Conservation (phyloP, 2,888 invertebrate genomes). For the Branchipolynoe longqiensis region DNA sequence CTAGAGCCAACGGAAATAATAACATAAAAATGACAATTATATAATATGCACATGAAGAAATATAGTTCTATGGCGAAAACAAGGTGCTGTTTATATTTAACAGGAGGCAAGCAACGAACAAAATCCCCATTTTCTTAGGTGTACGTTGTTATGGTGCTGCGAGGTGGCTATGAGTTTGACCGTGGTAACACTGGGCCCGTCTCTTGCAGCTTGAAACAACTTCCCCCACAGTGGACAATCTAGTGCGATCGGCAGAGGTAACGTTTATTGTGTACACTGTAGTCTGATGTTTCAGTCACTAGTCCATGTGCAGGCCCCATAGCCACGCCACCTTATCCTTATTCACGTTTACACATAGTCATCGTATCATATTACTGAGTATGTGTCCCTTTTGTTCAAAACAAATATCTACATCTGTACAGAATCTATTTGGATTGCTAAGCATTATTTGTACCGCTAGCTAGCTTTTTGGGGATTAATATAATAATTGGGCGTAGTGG, state of each 20-base stretch:
- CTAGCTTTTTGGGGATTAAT: too few species aligned
- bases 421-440: constrained; percentile 1
- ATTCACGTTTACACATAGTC: constrained; percentile 20
- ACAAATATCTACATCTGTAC: background rate
- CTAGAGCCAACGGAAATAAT: too few species aligned
- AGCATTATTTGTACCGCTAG: too few species aligned
- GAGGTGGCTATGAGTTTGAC: constrained; percentile 46
- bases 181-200: constrained; percentile 52
- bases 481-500: too few species aligned
- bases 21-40: too few species aligned
- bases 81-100: too few species aligned
- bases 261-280: constrained; percentile 42
- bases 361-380: constrained; percentile 9
- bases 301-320: constrained; percentile 51
- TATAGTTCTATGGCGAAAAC: too few species aligned
- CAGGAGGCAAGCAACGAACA: too few species aligned
- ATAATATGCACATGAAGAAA: too few species aligned
- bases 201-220: constrained; percentile 54
- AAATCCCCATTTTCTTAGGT: too few species aligned
- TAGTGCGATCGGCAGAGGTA: constrained; percentile 56
- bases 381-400: constrained; percentile 32
- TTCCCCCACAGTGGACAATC: constrained; percentile 52
- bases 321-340: constrained; percentile 17
- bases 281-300: constrained; percentile 41
- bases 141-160: too few species aligned